Conservation (phyloP, 1,140 invertebrate species). For the Ceratina calcarata region DNA sequence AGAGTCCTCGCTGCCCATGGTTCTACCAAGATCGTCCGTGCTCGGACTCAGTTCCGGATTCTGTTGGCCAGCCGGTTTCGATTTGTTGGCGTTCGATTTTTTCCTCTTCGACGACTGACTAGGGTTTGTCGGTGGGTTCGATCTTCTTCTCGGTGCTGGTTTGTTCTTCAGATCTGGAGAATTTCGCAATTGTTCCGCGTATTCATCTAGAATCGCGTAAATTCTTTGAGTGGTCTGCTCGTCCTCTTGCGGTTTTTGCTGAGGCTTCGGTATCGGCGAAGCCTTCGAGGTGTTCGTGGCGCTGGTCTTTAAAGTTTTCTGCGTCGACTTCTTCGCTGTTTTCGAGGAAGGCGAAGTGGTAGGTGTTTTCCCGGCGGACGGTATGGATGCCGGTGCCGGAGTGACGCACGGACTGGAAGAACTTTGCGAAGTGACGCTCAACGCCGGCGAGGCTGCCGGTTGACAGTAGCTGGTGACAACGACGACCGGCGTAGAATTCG, state of each 20-base stretch:
- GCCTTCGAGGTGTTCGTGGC: constrained; percentile 83
- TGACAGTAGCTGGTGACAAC: constrained; percentile 83
- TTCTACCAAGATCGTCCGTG: constrained; percentile 83
- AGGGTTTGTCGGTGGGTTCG: constrained; percentile 88
- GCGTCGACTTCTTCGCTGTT: constrained; percentile 80
- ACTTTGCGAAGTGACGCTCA: constrained; percentile 83
- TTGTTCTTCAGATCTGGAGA: constrained; percentile 90
- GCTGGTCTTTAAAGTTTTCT: constrained; percentile 82
- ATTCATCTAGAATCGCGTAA: constrained; percentile 89
- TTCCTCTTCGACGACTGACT: constrained; percentile 86
- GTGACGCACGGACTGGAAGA: constrained; percentile 84
- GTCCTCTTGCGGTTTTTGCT: constrained; percentile 89
- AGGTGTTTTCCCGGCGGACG: constrained; percentile 74
- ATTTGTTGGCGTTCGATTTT: constrained; percentile 84
- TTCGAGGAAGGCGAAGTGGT: constrained; percentile 78
- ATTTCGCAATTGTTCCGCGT: constrained; percentile 89
- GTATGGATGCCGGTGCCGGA: constrained; percentile 78
- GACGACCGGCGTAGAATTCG: constrained; percentile 81
- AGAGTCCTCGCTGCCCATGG: constrained; percentile 87
- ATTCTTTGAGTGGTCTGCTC: constrained; percentile 91
- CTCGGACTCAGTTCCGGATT: constrained; percentile 83
- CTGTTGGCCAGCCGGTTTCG: constrained; percentile 80
- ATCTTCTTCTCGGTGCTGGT: constrained; percentile 87
- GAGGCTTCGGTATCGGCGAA: constrained; percentile 84
- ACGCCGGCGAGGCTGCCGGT: constrained; percentile 82